Percentiles rank a stretch among this genome's conserved stretches.
phyloP scores from a whole-genome alignment of 2,797 vertebrate genomes.

The Oryzias dopingdopingensis region DNA sequence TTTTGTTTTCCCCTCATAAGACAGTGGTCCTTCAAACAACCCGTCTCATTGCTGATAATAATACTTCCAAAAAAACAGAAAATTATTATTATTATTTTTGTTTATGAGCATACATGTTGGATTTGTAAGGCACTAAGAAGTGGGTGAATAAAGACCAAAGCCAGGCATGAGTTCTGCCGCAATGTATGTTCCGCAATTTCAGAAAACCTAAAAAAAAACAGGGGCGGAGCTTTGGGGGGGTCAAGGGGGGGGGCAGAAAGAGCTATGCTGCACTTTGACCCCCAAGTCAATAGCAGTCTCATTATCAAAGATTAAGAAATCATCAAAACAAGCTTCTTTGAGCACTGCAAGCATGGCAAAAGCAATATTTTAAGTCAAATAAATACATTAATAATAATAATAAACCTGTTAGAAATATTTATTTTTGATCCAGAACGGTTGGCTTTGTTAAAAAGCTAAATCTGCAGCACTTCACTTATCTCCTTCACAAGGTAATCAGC shows the following conservation, averaged over 20 bases:
- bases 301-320: too few species aligned
- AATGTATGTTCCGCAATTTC: constrained; percentile 18
- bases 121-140: constrained; percentile 27
- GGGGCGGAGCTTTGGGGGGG: background rate
- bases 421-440: too few species aligned
- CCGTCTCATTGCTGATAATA: constrained; percentile 9
- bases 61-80: too few species aligned
- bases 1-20: constrained; percentile 12
- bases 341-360: too few species aligned
- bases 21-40: constrained; percentile 17
- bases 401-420: too few species aligned
- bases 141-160: constrained; percentile 45
- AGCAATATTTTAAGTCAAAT: too few species aligned
- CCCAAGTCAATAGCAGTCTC: too few species aligned
- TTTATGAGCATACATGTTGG: constrained; percentile 7
- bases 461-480: too few species aligned
- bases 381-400: too few species aligned
- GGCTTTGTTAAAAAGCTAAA: too few species aligned
- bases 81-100: constrained; percentile 8
- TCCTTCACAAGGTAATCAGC: too few species aligned
- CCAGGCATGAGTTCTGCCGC: constrained; percentile 32
- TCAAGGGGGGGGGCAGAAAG: background rate
- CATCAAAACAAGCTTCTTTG: too few species aligned
- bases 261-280: background rate
- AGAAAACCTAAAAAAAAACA: constrained; percentile 25